phyloP scores from a whole-genome alignment of 2,113 vertebrate species.

The Melanostigma gelatinosum region DNA sequence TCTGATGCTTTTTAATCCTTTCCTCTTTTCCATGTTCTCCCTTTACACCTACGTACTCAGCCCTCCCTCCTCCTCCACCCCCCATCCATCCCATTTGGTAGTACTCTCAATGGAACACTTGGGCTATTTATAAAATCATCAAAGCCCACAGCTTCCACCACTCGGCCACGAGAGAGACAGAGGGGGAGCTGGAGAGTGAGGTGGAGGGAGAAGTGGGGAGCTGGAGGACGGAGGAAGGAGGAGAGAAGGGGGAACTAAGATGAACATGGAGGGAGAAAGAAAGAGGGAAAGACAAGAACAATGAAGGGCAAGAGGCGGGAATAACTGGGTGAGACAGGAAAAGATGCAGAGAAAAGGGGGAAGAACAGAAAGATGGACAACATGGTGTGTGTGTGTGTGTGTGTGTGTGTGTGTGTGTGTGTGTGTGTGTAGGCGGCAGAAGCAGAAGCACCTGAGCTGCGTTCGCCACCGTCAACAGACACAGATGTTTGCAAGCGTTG shows the following conservation, averaged over 20 bases:
- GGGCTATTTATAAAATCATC: slow-evolving; percentile 80
- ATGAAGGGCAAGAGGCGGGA: neutral
- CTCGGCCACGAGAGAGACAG: slow-evolving; percentile 55
- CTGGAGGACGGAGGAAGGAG: slow-evolving; percentile 10
- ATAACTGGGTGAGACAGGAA: neutral
- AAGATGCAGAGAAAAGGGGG: neutral
- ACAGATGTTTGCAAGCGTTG: slow-evolving; percentile 67
- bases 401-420: neutral
- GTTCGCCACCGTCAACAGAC: slow-evolving; percentile 57
- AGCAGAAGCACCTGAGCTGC: slow-evolving; percentile 73
- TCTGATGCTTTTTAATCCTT: slow-evolving; percentile 49
- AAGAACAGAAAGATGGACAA: neutral
- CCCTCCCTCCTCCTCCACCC: slow-evolving; percentile 29
- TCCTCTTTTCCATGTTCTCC: slow-evolving; percentile 43
- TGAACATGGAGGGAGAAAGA: neutral
- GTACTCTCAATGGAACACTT: slow-evolving; percentile 73
- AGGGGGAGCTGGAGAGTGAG: slow-evolving; percentile 14
- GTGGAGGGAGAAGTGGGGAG: slow-evolving; percentile 8
- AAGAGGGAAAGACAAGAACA: neutral
- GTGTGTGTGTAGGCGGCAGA: slow-evolving; percentile 64
- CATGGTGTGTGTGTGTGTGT: neutral
- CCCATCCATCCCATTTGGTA: slow-evolving; percentile 64
- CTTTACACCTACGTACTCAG: slow-evolving; percentile 62
- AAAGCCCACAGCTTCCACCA: slow-evolving; percentile 75
- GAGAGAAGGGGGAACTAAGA: slow-evolving; percentile 3